Evolutionary conservation across 2,888 invertebrate species (phyloP).

Genomic region (Trachelus tabidus): DNA sequence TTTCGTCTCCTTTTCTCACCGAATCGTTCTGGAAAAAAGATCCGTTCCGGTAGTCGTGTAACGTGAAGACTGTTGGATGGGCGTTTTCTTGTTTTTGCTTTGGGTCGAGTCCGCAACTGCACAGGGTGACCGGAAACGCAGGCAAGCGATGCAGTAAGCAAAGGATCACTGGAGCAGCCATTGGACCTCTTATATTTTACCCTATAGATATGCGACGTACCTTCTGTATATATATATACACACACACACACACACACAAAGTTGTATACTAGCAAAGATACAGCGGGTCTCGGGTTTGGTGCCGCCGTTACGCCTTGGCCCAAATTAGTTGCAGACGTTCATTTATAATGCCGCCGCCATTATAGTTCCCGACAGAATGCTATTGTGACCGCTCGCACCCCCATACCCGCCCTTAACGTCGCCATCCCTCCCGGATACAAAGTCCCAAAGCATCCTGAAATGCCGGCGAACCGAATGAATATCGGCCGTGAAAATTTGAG

Average conservation of each 20-base stretch:
- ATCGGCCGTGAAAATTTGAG: slow-evolving; percentile 54
- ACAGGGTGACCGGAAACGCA: slow-evolving; percentile 17
- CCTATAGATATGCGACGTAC: background rate
- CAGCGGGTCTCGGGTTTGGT: slow-evolving; percentile 1
- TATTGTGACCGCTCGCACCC: slow-evolving; percentile 42
- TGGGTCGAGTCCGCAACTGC: slow-evolving; percentile 3
- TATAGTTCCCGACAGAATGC: slow-evolving; percentile 49
- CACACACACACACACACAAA: background rate
- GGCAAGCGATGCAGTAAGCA: background rate
- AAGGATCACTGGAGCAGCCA: background rate
- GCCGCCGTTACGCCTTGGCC: slow-evolving; percentile 33
- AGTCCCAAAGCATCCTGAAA: slow-evolving; percentile 27
- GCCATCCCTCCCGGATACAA: slow-evolving; percentile 10
- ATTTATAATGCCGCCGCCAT: slow-evolving; percentile 58
- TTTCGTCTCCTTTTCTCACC: background rate
- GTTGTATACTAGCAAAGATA: background rate
- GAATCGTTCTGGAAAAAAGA: background rate
- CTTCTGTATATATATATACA: background rate
- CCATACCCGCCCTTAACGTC: background rate
- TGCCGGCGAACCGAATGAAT: slow-evolving; percentile 36
- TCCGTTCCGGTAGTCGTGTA: background rate
- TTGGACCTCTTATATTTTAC: background rate
- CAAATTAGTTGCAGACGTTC: slow-evolving; percentile 62
- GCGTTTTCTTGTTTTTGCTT: slow-evolving; percentile 6
- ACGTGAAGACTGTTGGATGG: background rate